Conservation (phyloP, 2,113 vertebrate species). For the Ardeotis arabs region DNA sequence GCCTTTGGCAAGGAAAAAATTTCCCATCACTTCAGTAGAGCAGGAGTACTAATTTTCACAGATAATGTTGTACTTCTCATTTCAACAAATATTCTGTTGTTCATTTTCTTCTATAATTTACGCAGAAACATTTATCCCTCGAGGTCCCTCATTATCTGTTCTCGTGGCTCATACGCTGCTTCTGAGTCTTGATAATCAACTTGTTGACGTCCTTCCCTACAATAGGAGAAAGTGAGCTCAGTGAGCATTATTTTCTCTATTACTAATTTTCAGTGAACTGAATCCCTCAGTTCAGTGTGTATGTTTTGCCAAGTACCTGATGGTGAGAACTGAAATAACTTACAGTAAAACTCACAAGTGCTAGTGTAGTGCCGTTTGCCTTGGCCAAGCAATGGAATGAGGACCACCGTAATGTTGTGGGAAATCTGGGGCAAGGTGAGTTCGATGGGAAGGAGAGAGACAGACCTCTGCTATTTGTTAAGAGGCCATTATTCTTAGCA, state of each 20-base stretch:
- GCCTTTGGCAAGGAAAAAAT: neutral
- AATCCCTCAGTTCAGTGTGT: neutral
- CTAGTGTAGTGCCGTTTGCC: accelerated
- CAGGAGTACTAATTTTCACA: neutral
- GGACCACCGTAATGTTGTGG: neutral
- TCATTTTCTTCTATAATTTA: slow-evolving; percentile 10
- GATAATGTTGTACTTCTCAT: neutral
- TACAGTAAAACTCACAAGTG: neutral
- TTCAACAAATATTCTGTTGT: neutral
- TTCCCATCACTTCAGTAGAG: neutral
- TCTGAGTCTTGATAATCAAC: neutral
- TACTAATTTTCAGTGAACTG: neutral
- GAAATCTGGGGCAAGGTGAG: neutral
- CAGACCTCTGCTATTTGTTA: neutral
- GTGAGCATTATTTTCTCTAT: neutral
- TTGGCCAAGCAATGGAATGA: neutral
- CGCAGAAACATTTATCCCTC: slow-evolving; percentile 27
- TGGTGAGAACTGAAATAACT: neutral
- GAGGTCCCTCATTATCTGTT: neutral
- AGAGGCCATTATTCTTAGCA: neutral
- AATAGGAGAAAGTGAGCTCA: neutral
- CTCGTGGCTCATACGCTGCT: neutral
- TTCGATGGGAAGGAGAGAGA: neutral
- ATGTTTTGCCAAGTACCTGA: neutral
- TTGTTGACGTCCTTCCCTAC: neutral